These are phyloP conservation scores for Oostethus manadensis DNA, from an alignment of 2,113 vertebrate genomes.

Conservation along the genomic window DNA sequence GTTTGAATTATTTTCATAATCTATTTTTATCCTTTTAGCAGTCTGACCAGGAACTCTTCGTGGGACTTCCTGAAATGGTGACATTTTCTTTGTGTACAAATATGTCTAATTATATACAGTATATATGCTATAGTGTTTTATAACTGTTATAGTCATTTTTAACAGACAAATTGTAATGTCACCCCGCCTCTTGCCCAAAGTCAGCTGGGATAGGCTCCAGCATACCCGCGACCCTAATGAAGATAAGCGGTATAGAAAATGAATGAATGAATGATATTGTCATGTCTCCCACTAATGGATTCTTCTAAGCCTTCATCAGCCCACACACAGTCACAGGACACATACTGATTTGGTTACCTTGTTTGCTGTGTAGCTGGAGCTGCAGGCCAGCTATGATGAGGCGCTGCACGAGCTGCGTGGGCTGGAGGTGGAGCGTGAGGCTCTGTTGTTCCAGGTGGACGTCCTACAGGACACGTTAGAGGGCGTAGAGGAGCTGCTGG, in stretches of 20 bases:
- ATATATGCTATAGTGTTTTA: no score
- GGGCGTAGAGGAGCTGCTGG: conserved; percentile 72
- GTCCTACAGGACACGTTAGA: conserved; percentile 73
- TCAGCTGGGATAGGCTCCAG: no score
- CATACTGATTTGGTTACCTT: conserved; percentile 29
- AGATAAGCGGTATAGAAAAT: no score
- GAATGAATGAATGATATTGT: no score
- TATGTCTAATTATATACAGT: no score
- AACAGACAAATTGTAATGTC: no score
- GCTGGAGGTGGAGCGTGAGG: conserved; percentile 70
- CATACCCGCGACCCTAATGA: no score
- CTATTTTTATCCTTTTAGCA: conserved; percentile 28
- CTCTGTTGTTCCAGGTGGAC: conserved; percentile 74
- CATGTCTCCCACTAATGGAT: neutral
- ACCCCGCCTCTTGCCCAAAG: no score
- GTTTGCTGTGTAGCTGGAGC: conserved; percentile 60
- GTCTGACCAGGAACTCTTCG: conserved; percentile 64
- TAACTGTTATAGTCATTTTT: neutral
- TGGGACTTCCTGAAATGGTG: conserved; percentile 69
- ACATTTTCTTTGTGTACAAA: conserved; percentile 4
- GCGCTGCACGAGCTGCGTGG: conserved; percentile 67
- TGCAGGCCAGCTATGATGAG: conserved; percentile 69
- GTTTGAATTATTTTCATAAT: neutral
- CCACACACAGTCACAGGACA: conserved; percentile 1
- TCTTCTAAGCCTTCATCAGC: conserved; percentile 29